phyloP scores from a whole-genome alignment of 2,888 invertebrate species.

The Archaeoteleia sp. region DNA sequence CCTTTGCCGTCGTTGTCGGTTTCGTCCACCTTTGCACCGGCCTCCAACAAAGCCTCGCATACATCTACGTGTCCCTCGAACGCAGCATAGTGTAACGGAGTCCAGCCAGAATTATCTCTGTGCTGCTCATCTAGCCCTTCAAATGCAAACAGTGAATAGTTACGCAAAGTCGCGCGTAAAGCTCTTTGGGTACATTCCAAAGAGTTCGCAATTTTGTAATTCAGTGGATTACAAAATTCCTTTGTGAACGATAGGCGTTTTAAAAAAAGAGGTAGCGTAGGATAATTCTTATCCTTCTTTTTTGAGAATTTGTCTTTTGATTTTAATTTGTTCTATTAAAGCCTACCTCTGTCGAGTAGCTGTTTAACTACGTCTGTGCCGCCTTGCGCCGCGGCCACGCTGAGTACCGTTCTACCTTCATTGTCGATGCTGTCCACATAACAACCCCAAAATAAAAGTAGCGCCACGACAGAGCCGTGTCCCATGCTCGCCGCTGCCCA shows the following conservation, averaged over 20 bases:
- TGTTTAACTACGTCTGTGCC: slow-evolving; percentile 92
- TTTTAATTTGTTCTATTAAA: too few species aligned
- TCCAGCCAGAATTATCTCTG: slow-evolving; percentile 97
- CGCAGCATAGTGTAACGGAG: slow-evolving; percentile 95
- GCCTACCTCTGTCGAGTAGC: slow-evolving; percentile 86
- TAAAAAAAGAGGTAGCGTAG: too few species aligned
- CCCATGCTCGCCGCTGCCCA: slow-evolving; percentile 97
- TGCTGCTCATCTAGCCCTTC: slow-evolving; percentile 87
- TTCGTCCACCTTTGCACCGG: slow-evolving; percentile 91
- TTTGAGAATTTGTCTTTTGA: too few species aligned
- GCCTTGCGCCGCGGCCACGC: slow-evolving; percentile 90
- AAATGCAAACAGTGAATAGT: too few species aligned
- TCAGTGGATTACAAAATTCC: neutral
- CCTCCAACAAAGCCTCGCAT: slow-evolving; percentile 87
- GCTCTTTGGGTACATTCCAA: too few species aligned
- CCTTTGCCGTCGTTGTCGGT: slow-evolving; percentile 94
- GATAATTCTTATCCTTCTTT: too few species aligned
- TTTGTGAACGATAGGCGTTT: too few species aligned
- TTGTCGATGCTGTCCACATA: slow-evolving; percentile 96
- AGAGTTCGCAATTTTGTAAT: too few species aligned
- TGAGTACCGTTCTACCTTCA: slow-evolving; percentile 93
- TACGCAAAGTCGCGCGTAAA: neutral
- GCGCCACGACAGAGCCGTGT: slow-evolving; percentile 88
- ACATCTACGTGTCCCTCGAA: slow-evolving; percentile 94
- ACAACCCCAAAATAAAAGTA: slow-evolving; percentile 95